Conservation (phyloP, 2,888 invertebrate species). For the Xanthia togata region DNA sequence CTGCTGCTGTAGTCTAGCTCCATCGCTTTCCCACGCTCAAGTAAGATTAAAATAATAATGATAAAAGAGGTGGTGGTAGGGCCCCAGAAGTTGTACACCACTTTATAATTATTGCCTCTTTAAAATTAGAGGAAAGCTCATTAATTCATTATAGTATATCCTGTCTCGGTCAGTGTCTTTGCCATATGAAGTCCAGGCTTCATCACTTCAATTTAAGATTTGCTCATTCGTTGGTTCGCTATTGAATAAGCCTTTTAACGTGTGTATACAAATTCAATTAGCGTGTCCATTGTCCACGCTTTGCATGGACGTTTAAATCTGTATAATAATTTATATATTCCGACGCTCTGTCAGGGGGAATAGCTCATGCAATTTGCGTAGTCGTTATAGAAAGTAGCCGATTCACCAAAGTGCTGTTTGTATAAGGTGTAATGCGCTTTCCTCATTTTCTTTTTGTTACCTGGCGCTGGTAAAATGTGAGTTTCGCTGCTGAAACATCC, state of each 20-base stretch:
- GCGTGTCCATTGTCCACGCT: slow-evolving; percentile 50
- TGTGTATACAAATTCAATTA: slow-evolving; percentile 50
- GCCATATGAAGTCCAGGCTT: not conserved
- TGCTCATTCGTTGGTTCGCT: not conserved
- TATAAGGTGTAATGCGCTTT: slow-evolving; percentile 20
- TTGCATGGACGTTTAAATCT: slow-evolving; percentile 51
- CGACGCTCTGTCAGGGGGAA: slow-evolving; percentile 54
- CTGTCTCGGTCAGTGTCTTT: not conserved
- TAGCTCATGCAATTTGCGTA: slow-evolving; percentile 69
- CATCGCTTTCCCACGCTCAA: too few species aligned
- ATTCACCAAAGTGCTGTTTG: slow-evolving; percentile 19
- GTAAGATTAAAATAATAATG: too few species aligned
- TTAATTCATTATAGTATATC: too few species aligned
- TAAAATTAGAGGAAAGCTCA: not conserved
- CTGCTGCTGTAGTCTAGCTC: too few species aligned
- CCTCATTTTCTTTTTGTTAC: slow-evolving; percentile 29
- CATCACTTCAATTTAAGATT: not conserved
- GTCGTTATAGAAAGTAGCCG: slow-evolving; percentile 65
- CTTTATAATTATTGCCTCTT: not conserved
- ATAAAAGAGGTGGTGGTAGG: too few species aligned
- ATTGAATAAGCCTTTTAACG: slow-evolving; percentile 42
- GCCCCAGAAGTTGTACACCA: not conserved
- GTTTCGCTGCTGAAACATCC: not conserved
- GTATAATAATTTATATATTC: slow-evolving; percentile 51
- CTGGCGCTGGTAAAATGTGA: not conserved